phyloP scores from a whole-genome alignment of 2,888 invertebrate genomes.

The Oegoconia quadripuncta region DNA sequence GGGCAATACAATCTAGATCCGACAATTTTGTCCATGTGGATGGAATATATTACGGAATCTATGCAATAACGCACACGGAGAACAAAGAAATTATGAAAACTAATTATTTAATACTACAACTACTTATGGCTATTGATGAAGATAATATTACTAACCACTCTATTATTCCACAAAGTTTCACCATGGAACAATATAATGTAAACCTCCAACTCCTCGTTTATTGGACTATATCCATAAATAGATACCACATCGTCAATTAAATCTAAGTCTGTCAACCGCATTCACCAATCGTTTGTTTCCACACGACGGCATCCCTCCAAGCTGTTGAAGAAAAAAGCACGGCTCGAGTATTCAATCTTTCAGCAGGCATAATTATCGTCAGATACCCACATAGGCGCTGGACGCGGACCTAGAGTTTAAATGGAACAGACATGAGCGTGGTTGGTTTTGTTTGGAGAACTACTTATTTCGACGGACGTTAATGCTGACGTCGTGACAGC shows the following conservation, averaged over 20 bases:
- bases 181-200: no score
- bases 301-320: constrained; percentile 5
- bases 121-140: no score
- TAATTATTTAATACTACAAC: no score
- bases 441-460: background rate
- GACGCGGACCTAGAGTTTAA: constrained; percentile 13
- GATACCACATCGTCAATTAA: constrained; percentile 1
- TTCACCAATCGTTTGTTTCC: constrained; percentile 8
- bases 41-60: background rate
- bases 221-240: no score
- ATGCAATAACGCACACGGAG: background rate
- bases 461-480: no score
- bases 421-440: constrained; percentile 28
- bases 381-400: constrained; percentile 48
- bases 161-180: no score
- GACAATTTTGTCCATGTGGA: background rate
- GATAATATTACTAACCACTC: no score
- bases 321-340: constrained; percentile 35
- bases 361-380: constrained; percentile 67
- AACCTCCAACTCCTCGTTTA: no score
- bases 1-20: no score
- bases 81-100: background rate
- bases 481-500: no score
- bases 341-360: constrained; percentile 64
- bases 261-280: background rate